A percentile compares a stretch with the other conserved stretches of the same genome.
Evolutionary conservation across 2,797 vertebrate species (phyloP).

Genomic region (Heliangelus exortis): DNA sequence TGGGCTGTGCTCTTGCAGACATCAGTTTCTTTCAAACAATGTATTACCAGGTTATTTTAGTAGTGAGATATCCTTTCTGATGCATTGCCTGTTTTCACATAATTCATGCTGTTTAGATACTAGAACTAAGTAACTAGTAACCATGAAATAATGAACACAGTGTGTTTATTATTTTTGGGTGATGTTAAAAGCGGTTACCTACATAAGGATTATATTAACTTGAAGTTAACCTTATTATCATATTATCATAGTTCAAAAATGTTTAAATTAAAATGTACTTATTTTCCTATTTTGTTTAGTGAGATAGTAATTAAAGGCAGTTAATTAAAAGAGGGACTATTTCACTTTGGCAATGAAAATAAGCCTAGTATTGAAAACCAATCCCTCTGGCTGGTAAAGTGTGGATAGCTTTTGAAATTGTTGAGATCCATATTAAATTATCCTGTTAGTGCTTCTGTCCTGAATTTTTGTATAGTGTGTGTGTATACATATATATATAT

Average conservation of each 20-base stretch:
- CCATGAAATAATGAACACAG: not conserved
- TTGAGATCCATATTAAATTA: not conserved
- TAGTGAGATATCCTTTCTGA: not conserved
- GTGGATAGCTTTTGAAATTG: not conserved
- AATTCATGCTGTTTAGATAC: not conserved
- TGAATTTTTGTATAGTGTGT: not conserved
- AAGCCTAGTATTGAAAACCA: not conserved
- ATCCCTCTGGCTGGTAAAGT: not conserved
- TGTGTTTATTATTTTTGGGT: not conserved
- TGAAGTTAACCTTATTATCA: fast-evolving
- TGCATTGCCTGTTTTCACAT: not conserved
- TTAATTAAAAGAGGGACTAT: not conserved
- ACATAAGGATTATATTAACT: not conserved
- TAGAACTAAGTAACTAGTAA: not conserved
- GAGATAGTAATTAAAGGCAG: not conserved
- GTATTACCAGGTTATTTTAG: not conserved
- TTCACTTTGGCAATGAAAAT: not conserved
- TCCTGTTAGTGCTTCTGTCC: not conserved
- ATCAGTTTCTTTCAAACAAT: not conserved
- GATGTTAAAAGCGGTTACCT: not conserved
- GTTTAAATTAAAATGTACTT: not conserved
- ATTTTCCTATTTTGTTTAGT: not conserved
- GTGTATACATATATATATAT: too few species aligned
- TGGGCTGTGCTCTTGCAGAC: not conserved
- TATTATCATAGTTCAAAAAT: not conserved